Percentiles rank a stretch among this genome's conserved stretches.
These are phyloP conservation scores for Lycia hirtaria DNA, from an alignment of 2,888 invertebrate genomes.

Conservation along the genomic window DNA sequence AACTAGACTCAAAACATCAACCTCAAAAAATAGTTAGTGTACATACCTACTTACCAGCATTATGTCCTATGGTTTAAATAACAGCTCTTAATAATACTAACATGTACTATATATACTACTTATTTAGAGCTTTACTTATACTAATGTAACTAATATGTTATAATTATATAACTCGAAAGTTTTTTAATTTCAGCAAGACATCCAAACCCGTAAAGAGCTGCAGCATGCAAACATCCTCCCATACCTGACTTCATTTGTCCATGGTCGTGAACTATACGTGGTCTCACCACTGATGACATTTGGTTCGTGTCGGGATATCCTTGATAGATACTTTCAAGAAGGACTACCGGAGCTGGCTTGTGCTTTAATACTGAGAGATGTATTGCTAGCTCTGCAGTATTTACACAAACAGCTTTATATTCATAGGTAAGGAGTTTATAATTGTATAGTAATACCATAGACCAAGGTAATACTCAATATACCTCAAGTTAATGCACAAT, in stretches of 20 bases:
- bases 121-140: too few relatives aligned
- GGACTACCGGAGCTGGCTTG: conserved; percentile 94
- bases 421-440: conserved; percentile 94
- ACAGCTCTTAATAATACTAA: too few relatives aligned
- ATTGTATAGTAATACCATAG: too few relatives aligned
- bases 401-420: conserved; percentile 93
- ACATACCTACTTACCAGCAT: too few relatives aligned
- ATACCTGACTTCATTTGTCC: conserved; percentile 91
- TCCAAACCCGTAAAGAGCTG: conserved; percentile 90
- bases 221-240: conserved; percentile 92
- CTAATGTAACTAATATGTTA: too few relatives aligned
- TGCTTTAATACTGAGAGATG: conserved; percentile 91
- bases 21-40: too few relatives aligned
- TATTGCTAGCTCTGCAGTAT: conserved; percentile 92
- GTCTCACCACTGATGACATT: conserved; percentile 94
- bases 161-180: too few relatives aligned
- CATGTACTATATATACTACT: too few relatives aligned
- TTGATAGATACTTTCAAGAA: conserved; percentile 89
- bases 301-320: conserved; percentile 92
- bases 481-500: too few relatives aligned
- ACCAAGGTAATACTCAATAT: too few relatives aligned
- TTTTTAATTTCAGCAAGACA: conserved; percentile 88
- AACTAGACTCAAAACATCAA: too few relatives aligned
- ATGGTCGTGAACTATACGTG: conserved; percentile 91
- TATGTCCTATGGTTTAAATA: too few relatives aligned